phyloP scores from a whole-genome alignment of 2,888 invertebrate species.

The Dryobotodes eremita region DNA sequence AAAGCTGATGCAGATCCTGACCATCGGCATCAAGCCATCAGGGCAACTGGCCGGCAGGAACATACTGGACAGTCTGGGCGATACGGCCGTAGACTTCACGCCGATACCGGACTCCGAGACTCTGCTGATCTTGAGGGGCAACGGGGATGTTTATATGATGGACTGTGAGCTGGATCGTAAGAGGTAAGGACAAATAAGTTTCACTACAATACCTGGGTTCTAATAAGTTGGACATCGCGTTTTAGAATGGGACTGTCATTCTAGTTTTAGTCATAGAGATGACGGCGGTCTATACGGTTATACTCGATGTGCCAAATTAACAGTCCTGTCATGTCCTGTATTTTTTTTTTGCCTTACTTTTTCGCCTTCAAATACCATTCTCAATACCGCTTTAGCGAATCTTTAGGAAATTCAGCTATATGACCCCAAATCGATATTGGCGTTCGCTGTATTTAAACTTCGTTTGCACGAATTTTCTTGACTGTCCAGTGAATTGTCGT shows the following conservation, averaged over 20 bases:
- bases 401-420: too few species aligned
- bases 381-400: too few species aligned
- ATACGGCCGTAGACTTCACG: conserved; percentile 96
- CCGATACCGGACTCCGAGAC: conserved; percentile 77
- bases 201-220: not conserved
- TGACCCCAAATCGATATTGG: too few species aligned
- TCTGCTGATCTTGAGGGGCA: conserved; percentile 95
- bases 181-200: conserved; percentile 68
- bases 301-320: too few species aligned
- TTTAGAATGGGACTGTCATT: not conserved
- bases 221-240: not conserved
- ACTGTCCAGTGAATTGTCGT: too few species aligned
- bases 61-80: conserved; percentile 93
- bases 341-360: too few species aligned
- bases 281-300: too few species aligned
- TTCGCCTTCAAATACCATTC: too few species aligned
- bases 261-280: not conserved
- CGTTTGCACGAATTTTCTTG: too few species aligned
- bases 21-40: conserved; percentile 84
- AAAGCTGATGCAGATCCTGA: conserved; percentile 81
- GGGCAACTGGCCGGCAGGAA: conserved; percentile 86
- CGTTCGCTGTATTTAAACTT: too few species aligned
- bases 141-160: conserved; percentile 94
- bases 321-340: too few species aligned
- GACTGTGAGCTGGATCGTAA: conserved; percentile 79